These are phyloP conservation scores for Melanotus villosus DNA, from an alignment of 2,888 invertebrate species.

Conservation along the genomic window DNA sequence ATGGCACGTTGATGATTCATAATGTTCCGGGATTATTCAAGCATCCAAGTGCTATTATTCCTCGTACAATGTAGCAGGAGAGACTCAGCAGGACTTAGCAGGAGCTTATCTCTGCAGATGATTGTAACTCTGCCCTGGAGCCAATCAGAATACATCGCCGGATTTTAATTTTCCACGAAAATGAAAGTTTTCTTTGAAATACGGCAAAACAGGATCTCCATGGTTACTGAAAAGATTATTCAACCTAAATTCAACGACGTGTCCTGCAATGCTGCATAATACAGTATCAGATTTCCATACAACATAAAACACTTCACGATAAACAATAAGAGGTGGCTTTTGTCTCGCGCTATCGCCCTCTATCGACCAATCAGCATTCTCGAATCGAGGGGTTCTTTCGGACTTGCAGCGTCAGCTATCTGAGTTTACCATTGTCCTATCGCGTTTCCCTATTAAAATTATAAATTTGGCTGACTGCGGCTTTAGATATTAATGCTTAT, in stretches of 20 bases:
- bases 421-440: constrained; percentile 60
- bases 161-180: constrained; percentile 50
- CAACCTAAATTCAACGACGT: constrained; percentile 10
- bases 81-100: constrained; percentile 39
- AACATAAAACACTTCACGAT: constrained; percentile 58
- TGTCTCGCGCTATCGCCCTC: constrained; percentile 59
- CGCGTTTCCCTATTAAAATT: constrained; percentile 59
- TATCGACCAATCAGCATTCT: constrained; percentile 63
- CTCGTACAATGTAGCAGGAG: constrained; percentile 31
- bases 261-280: constrained; percentile 41
- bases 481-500: constrained; percentile 53
- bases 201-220: constrained; percentile 18
- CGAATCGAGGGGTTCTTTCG: constrained; percentile 60
- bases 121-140: constrained; percentile 49
- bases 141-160: constrained; percentile 48
- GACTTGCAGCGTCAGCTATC: constrained; percentile 60
- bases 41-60: constrained; percentile 40
- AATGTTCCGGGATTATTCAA: constrained; percentile 38
- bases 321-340: constrained; percentile 60
- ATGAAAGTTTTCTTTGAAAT: constrained; percentile 40
- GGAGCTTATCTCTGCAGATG: constrained; percentile 50
- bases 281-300: constrained; percentile 45
- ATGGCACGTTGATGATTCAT: constrained; percentile 44
- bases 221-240: constrained; percentile 9
- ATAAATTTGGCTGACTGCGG: constrained; percentile 59